phyloP scores from a whole-genome alignment of 2,888 invertebrate species.

The Tolmerus cingulatus region DNA sequence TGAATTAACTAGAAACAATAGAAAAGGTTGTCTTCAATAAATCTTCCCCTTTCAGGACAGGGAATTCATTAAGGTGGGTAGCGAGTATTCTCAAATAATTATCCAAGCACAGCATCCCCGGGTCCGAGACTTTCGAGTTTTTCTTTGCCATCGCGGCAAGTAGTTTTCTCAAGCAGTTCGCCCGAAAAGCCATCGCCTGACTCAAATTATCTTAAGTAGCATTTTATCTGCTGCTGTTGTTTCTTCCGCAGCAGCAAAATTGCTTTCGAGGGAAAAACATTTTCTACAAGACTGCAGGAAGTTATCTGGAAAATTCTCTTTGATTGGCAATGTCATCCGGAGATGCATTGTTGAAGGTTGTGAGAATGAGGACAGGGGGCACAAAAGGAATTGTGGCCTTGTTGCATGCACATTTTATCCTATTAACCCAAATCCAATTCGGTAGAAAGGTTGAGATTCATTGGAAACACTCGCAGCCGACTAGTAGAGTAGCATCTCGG shows the following conservation, averaged over 20 bases:
- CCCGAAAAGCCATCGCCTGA: not conserved
- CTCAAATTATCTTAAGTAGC: not conserved
- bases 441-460: not conserved
- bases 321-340: not conserved
- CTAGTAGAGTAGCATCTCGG: not conserved
- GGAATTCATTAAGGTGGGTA: not conserved
- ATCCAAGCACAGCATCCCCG: not conserved
- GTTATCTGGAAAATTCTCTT: constrained; percentile 5
- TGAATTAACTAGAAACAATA: not conserved
- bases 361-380: not conserved
- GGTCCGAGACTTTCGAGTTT: not conserved
- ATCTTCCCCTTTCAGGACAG: not conserved
- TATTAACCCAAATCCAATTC: constrained; percentile 6
- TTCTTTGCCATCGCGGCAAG: not conserved
- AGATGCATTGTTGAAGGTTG: not conserved
- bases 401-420: not conserved
- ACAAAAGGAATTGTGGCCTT: not conserved
- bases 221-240: not conserved
- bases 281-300: not conserved
- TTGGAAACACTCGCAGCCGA: not conserved
- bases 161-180: not conserved
- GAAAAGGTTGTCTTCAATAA: not conserved
- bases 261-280: not conserved
- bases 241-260: not conserved
- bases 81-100: not conserved